Evolutionary conservation across 2,888 invertebrate genomes (phyloP), one percentile per base, ranked within the genome.

Genomic region (Orthosia incerta): DNA sequence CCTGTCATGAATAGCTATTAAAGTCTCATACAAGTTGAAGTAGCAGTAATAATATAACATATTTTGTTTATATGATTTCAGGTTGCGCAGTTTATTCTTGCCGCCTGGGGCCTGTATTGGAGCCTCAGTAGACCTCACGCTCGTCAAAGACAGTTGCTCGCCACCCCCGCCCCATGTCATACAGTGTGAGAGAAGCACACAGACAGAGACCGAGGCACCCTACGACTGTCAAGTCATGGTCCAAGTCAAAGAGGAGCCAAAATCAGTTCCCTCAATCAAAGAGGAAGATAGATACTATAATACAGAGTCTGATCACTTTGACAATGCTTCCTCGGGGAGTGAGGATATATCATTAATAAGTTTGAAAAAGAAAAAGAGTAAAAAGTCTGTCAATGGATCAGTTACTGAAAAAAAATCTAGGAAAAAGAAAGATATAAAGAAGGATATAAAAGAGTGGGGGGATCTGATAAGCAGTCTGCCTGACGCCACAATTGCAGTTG

Each of bases 311-410:
- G 89, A 90, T 46, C 88, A 89, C 31, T 85, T 83, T 39, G 74
- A 78, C 9, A 80, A 80, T 48, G 64, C 85, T 4, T 89, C 87
- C 1, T 95, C 95, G 0, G 95, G 94, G 55, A 95, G 95, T 62
- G 93, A 93, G 51, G 93, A 96, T 71, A 85, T 94, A 60, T 91
- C 94, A 0, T 88, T 95, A 2, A 89, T 92, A 53, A 88, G 89
- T 12, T 86, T 94, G 3, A 94, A 94, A 80, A 93, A 92, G 76
- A 94, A 93, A 78, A 90, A 86, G 45, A 79, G 69, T 51, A 90
- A 89, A 74, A 89, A 88, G 59, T 79, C 85, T n/a, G 53, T 82
- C 0, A 92, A 93, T 71, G 90, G 89, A 39, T 77, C 70, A 18
- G 65, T 75, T 4, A 50, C 79, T 3, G 81, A 85, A 26, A 92